Percentiles rank a stretch among this genome's conserved stretches.
Conservation (phyloP, 2,888 invertebrate species). For the Brachyopa scutellaris region DNA sequence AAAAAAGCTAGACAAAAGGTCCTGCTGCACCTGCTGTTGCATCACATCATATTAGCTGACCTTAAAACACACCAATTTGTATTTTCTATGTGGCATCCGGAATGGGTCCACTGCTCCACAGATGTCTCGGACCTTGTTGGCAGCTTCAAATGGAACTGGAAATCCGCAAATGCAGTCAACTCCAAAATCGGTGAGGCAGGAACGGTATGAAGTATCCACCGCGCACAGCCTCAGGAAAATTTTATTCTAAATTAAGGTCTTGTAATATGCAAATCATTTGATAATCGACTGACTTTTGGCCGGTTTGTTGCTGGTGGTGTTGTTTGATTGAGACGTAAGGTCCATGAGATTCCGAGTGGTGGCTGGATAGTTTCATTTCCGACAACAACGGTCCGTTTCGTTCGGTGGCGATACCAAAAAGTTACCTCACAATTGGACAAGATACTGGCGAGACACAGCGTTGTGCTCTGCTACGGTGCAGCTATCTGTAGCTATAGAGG, state of each 20-base stretch:
- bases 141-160: too few species aligned
- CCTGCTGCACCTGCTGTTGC: conserved; percentile 53
- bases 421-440: conserved; percentile 55
- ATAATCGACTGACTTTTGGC: conserved; percentile 72
- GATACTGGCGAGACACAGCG: conserved; percentile 46
- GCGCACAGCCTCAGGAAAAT: conserved; percentile 31
- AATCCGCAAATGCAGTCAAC: too few species aligned
- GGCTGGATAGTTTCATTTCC: conserved; percentile 63
- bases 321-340: conserved; percentile 46
- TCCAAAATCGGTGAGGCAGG: background rate
- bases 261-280: conserved; percentile 71
- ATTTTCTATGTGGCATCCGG: background rate
- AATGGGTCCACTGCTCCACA: background rate
- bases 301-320: conserved; percentile 40
- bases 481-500: background rate
- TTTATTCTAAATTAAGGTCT: conserved; percentile 69
- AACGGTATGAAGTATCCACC: conserved; percentile 16
- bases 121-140: too few species aligned
- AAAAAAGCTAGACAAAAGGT: conserved; percentile 1
- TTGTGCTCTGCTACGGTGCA: background rate
- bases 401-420: conserved; percentile 30
- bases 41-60: conserved; percentile 17
- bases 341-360: conserved; percentile 52
- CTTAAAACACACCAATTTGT: conserved; percentile 19
- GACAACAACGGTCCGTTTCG: conserved; percentile 43